Conservation (phyloP, 2,797 vertebrate genomes). For the Gadopsis marmoratus region DNA sequence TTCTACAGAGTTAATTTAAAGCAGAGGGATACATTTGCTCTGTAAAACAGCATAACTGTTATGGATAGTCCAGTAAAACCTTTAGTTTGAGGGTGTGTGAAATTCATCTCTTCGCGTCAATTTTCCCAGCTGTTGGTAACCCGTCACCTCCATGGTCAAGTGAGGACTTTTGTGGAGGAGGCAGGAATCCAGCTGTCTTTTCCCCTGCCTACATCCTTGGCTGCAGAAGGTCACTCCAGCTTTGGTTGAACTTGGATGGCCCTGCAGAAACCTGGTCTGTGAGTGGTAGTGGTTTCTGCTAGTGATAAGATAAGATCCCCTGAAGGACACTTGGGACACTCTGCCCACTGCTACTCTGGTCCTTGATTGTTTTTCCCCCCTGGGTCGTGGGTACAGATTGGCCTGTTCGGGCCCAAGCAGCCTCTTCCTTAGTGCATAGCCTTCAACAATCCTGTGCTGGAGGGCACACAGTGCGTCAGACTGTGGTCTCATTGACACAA, state of each 20-base stretch:
- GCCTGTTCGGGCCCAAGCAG: slow-evolving; percentile 31
- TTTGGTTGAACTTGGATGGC: slow-evolving; percentile 54
- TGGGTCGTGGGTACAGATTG: slow-evolving; percentile 55
- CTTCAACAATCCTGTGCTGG: slow-evolving; percentile 44
- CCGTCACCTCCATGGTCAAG: slow-evolving; percentile 60
- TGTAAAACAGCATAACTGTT: slow-evolving; percentile 3
- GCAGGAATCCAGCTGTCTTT: slow-evolving; percentile 56
- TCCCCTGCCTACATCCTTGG: slow-evolving; percentile 45
- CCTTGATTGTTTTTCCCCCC: slow-evolving; percentile 69
- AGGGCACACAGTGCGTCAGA: slow-evolving; percentile 45
- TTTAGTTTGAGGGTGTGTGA: slow-evolving; percentile 32
- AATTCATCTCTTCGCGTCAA: slow-evolving; percentile 34
- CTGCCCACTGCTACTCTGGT: slow-evolving; percentile 16
- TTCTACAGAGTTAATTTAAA: slow-evolving; percentile 19
- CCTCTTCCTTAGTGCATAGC: slow-evolving; percentile 25
- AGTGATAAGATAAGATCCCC: slow-evolving; percentile 66
- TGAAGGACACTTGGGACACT: slow-evolving; percentile 52
- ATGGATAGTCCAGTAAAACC: slow-evolving; percentile 27
- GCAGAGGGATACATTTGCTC: neutral
- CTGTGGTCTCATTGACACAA: slow-evolving; percentile 46
- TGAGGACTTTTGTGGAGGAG: slow-evolving; percentile 57
- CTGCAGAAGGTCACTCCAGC: slow-evolving; percentile 52
- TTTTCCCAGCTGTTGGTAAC: slow-evolving; percentile 45
- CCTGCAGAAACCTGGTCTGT: slow-evolving; percentile 29
- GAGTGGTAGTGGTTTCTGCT: slow-evolving; percentile 25